Base-by-base conservation (phyloP, 1,140 invertebrate species). In the Bicyclus anynana region DNA sequence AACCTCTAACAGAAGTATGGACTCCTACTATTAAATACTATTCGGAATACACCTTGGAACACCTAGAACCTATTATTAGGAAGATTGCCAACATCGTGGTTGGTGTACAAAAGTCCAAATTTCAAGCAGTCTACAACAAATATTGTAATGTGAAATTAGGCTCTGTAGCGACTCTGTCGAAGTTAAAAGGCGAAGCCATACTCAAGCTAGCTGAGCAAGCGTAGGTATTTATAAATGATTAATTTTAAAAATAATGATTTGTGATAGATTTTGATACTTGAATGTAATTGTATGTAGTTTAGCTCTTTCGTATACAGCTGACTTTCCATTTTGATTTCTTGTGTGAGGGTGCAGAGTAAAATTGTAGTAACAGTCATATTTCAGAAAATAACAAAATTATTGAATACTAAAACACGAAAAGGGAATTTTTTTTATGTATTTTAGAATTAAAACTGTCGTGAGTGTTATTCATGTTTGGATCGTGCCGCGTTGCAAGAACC, bases 21-120 rank as follows among this genome's bases (percentile, higher is more conserved):
- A 92, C 91, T 2, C 82, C 89, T 2, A 93, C 92, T 14, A 65
- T 94, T 21, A 68, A 74, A n/a, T 90, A 91, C 62, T 94, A 94
- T 61, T 93, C 92, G 7, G 91, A 89, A 0, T 94, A 94, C 53
- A 77, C 72, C 0, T 82, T 91, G 6, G 74, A 90, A 7, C 84
- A 93, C 27, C 81, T 94, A 49, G 61, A 90, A 7, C 92, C 92
- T 1, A 90, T 93, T 29, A 90, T 93, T 6, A 84, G 78, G 16
- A 89, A 91, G 66, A 87, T 93, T 27, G 92, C 93, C 0, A 80
- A 74, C 14, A 84, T 93, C 49, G 90, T 93, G 10, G 65, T 87
- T 0, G 91, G 90, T 58, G 89, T 91, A 6, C 89, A 92, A 1
- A 90, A 89, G 16, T 90, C 90, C 20, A 93, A 92, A 62, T 90